These are phyloP conservation scores for Gymnarchus niloticus DNA, from an alignment of 2,113 vertebrate species.

Conservation along the genomic window DNA sequence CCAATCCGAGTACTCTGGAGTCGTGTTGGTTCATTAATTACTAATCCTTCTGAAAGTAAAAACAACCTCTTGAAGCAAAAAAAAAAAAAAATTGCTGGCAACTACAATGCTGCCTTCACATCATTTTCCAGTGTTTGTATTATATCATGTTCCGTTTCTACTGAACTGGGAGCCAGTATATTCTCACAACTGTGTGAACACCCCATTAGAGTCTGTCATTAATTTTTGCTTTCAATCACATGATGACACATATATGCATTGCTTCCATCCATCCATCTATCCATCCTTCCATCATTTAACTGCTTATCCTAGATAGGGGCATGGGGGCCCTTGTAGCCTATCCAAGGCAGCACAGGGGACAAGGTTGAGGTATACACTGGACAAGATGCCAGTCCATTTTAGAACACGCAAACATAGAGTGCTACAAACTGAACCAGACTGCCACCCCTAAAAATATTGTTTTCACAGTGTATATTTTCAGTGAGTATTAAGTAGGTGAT, in stretches of 20 bases:
- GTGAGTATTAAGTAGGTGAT: too few species aligned
- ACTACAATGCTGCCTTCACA: neutral
- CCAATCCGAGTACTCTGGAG: too few species aligned
- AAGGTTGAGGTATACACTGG: neutral
- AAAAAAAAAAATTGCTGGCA: too few species aligned
- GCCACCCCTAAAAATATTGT: too few species aligned
- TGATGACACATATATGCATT: neutral
- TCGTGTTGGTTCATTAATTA: conserved; percentile 4
- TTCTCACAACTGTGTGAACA: conserved; percentile 43
- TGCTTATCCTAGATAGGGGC: neutral
- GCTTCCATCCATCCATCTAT: too few species aligned
- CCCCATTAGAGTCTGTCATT: neutral
- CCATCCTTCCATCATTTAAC: too few species aligned
- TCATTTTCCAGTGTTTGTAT: neutral
- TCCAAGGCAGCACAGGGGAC: neutral
- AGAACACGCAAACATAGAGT: too few species aligned
- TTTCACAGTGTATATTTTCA: too few species aligned
- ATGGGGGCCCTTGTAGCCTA: neutral
- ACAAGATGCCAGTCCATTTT: too few species aligned
- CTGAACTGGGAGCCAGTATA: neutral
- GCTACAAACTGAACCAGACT: too few species aligned
- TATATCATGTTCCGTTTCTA: neutral
- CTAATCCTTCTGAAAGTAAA: neutral
- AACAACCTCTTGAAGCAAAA: neutral
- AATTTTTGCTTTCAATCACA: neutral